Conservation (phyloP, 2,113 vertebrate species). For the Archocentrus centrarchus region DNA sequence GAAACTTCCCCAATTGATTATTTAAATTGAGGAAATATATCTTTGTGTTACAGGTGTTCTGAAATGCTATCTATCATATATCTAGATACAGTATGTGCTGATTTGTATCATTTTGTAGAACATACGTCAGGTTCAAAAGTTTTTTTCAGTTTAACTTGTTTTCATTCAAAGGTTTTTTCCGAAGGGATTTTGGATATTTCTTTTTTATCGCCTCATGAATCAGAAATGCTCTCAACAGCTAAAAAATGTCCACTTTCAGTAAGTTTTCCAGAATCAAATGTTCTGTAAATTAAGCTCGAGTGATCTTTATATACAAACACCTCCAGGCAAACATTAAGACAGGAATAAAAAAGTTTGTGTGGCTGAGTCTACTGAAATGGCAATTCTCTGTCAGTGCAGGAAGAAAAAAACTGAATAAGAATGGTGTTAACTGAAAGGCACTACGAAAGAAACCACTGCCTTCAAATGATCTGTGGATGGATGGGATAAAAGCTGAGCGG, state of each 20-base stretch:
- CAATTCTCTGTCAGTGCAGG: too few species aligned
- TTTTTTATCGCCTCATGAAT: background rate
- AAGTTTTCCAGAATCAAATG: background rate
- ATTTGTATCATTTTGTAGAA: background rate
- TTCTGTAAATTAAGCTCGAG: accelerated
- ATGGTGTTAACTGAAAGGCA: background rate
- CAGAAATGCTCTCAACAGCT: background rate
- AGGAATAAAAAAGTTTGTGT: background rate
- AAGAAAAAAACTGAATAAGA: background rate
- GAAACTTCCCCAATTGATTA: accelerated
- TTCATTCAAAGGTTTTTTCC: background rate
- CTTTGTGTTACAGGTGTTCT: background rate
- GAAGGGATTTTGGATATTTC: too few species aligned
- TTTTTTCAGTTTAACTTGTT: accelerated
- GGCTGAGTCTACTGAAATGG: too few species aligned
- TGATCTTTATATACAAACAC: background rate
- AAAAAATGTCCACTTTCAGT: background rate
- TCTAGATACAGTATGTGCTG: too few species aligned
- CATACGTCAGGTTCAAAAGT: background rate
- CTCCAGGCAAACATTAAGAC: background rate
- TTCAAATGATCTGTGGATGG: too few species aligned
- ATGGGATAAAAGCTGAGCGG: background rate
- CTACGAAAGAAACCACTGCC: background rate
- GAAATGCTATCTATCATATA: background rate
- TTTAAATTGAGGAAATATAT: accelerated